phyloP scores from a whole-genome alignment of 2,888 invertebrate species.

The Dioctria rufipes region DNA sequence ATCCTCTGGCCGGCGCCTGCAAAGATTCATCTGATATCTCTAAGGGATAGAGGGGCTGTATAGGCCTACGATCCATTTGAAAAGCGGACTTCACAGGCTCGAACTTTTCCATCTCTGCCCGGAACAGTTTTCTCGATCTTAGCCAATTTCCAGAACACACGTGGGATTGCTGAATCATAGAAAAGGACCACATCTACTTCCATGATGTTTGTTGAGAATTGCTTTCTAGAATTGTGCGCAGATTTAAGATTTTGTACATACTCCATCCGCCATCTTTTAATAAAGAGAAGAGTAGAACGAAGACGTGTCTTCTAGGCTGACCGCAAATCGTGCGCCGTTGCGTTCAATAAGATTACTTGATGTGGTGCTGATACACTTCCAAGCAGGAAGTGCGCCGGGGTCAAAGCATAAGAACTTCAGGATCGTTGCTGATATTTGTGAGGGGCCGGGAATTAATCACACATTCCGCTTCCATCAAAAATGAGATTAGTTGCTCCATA shows the following conservation, averaged over 20 bases:
- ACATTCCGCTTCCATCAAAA: too few relatives aligned
- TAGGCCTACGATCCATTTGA: constrained; percentile 48
- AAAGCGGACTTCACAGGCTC: constrained; percentile 48
- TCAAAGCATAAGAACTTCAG: too few relatives aligned
- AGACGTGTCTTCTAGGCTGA: constrained; percentile 31
- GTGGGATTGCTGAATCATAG: constrained; percentile 33
- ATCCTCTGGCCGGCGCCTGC: neutral
- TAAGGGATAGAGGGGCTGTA: constrained; percentile 49
- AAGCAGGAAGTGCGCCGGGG: too few relatives aligned
- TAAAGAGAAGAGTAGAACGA: neutral
- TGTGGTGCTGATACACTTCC: neutral
- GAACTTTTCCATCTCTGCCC: constrained; percentile 46
- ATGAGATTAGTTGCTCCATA: too few relatives aligned
- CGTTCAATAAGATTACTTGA: neutral
- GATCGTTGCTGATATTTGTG: too few relatives aligned
- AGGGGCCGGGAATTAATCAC: too few relatives aligned
- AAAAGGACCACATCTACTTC: constrained; percentile 51
- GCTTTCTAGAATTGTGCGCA: constrained; percentile 32
- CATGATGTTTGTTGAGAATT: constrained; percentile 31
- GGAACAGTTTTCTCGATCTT: constrained; percentile 29
- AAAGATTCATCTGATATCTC: neutral
- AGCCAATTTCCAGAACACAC: constrained; percentile 33
- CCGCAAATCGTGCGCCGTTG: constrained; percentile 2
- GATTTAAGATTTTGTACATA: constrained; percentile 45
- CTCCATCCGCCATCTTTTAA: constrained; percentile 32